These are phyloP conservation scores for Mormyrus proboscirostris DNA, from an alignment of 2,797 vertebrate genomes.

Conservation along the genomic window DNA sequence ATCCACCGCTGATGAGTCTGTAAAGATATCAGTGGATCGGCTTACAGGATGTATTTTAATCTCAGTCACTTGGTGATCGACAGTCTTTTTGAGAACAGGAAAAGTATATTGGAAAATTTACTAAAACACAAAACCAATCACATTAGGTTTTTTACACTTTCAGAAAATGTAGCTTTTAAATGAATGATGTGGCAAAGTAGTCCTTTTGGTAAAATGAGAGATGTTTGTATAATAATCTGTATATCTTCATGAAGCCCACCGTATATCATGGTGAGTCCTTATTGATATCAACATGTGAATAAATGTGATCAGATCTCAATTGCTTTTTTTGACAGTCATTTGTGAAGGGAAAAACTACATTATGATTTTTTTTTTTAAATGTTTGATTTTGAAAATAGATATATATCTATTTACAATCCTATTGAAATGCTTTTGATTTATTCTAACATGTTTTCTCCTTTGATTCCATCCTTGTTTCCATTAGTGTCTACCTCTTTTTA, in stretches of 20 bases:
- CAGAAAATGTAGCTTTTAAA: background rate
- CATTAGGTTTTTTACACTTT: background rate
- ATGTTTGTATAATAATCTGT: too few species aligned
- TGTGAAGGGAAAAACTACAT: too few species aligned
- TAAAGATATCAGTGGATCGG: background rate
- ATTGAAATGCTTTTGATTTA: background rate
- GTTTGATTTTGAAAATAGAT: background rate
- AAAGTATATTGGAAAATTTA: too few species aligned
- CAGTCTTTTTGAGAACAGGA: too few species aligned
- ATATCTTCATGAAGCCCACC: too few species aligned
- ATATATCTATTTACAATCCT: background rate
- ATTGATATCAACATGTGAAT: background rate
- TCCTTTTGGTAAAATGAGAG: too few species aligned
- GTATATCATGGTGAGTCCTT: too few species aligned
- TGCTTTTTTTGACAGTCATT: too few species aligned
- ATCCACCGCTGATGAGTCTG: background rate
- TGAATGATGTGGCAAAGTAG: background rate
- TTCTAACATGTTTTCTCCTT: background rate
- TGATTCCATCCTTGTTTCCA: background rate
- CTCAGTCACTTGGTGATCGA: too few species aligned
- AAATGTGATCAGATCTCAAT: background rate
- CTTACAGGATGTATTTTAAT: background rate
- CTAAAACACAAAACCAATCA: background rate
- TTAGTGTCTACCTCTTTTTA: background rate
- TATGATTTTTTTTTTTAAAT: background rate